phyloP scores from a whole-genome alignment of 92 coral and sea anemone species.

The Epizoanthus stellaris region DNA sequence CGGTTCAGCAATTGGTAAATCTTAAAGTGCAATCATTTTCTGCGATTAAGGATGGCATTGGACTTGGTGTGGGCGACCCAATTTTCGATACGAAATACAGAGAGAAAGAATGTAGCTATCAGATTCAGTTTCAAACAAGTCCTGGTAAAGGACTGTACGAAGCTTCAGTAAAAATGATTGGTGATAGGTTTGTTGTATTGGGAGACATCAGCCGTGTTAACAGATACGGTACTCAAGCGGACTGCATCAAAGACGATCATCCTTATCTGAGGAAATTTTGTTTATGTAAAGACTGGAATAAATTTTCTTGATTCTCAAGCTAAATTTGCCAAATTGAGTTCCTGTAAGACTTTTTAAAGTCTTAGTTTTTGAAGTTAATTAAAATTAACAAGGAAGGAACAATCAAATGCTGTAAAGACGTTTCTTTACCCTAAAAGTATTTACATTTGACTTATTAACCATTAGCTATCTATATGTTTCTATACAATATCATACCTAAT shows the following conservation, averaged over 20 bases:
- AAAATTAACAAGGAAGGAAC: no score
- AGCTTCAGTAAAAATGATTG: slow-evolving; percentile 48
- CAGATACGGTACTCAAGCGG: slow-evolving; percentile 66
- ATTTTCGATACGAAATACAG: slow-evolving; percentile 35
- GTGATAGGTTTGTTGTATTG: slow-evolving; percentile 49
- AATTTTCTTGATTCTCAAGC: neutral
- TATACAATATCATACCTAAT: no score
- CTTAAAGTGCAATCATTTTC: slow-evolving; percentile 49
- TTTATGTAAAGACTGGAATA: slow-evolving; percentile 33
- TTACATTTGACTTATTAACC: no score
- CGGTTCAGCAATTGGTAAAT: slow-evolving; percentile 57
- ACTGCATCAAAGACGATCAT: slow-evolving; percentile 48
- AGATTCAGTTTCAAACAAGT: slow-evolving; percentile 47
- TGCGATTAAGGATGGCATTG: slow-evolving; percentile 52
- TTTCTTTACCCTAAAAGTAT: no score
- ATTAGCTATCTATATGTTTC: no score
- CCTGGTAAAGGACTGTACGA: slow-evolving; percentile 71
- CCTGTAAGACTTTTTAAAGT: no score
- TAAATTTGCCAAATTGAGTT: neutral
- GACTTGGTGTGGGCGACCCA: slow-evolving; percentile 66
- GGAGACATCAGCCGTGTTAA: slow-evolving; percentile 71
- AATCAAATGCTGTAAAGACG: no score
- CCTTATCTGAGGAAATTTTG: slow-evolving; percentile 68
- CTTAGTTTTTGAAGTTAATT: no score
- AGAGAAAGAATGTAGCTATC: slow-evolving; percentile 64